Evolutionary conservation across 2,797 vertebrate species (phyloP).

Genomic region (Coregonus ussuriensis): DNA sequence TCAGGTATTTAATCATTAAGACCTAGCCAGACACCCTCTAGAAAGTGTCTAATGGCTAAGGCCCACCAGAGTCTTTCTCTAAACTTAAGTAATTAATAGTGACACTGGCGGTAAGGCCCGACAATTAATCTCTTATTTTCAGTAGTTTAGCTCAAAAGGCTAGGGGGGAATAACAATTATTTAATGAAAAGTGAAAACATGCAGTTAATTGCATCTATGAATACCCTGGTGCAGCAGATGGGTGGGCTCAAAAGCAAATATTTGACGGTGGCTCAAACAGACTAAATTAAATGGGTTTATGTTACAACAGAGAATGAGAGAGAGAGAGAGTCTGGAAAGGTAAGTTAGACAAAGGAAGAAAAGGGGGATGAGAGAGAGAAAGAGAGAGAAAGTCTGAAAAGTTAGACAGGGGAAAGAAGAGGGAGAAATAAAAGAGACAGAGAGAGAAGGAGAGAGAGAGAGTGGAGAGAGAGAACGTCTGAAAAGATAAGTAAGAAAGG

Average conservation of each 20-base stretch:
- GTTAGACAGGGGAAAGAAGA: background rate
- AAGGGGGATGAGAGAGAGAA: constrained; percentile 16
- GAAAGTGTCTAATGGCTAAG: background rate
- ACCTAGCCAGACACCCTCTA: too few species aligned
- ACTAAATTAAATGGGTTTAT: background rate
- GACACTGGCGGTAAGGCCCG: background rate
- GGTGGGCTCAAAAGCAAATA: background rate
- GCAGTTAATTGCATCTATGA: constrained; percentile 1
- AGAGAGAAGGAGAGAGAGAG: background rate
- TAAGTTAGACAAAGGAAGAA: too few species aligned
- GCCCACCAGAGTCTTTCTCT: background rate
- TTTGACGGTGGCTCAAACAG: background rate
- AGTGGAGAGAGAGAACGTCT: constrained; percentile 22
- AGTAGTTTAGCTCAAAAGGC: too few species aligned
- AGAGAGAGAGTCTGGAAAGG: constrained; percentile 31
- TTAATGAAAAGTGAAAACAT: constrained; percentile 1
- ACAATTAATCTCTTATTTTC: too few species aligned
- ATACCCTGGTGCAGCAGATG: background rate
- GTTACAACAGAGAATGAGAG: constrained; percentile 19
- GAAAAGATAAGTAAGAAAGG: constrained; percentile 5
- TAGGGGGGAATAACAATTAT: background rate
- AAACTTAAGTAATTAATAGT: constrained; percentile 9
- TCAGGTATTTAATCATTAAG: constrained; percentile 9
- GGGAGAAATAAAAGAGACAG: too few species aligned
- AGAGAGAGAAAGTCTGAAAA: constrained; percentile 34